Conservation (phyloP, 2,113 vertebrate genomes). For the Ranitomeya imitator region DNA sequence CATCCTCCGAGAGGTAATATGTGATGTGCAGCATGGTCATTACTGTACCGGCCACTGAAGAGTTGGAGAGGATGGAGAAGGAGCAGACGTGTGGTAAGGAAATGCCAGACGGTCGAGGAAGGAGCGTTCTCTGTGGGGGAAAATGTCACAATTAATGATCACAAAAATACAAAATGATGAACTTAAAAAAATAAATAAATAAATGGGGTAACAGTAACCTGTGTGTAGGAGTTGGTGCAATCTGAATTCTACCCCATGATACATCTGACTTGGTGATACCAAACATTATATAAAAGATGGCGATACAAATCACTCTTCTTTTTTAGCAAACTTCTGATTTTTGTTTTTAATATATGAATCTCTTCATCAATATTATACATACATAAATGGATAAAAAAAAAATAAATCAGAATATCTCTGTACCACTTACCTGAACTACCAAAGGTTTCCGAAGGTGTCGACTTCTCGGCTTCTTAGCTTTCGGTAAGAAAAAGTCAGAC, state of each 20-base stretch:
- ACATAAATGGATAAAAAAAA: no score
- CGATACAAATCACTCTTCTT: no score
- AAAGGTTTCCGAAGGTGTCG: slow-evolving; percentile 91
- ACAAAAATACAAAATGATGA: background rate
- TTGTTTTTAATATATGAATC: no score
- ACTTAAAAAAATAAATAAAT: no score
- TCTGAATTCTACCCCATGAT: no score
- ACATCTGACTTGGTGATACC: no score
- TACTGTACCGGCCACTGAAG: slow-evolving; percentile 87
- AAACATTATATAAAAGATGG: no score
- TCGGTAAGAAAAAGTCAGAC: slow-evolving; percentile 92
- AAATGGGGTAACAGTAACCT: no score
- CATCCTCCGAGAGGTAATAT: background rate
- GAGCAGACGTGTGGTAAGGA: slow-evolving; percentile 93
- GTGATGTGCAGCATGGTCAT: background rate
- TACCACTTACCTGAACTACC: slow-evolving; percentile 88
- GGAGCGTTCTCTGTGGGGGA: slow-evolving; percentile 82
- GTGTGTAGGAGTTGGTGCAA: no score
- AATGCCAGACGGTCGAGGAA: slow-evolving; percentile 90
- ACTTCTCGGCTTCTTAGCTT: slow-evolving; percentile 86
- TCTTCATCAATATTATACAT: no score
- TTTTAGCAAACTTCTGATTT: no score
- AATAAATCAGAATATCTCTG: no score
- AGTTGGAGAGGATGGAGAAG: slow-evolving; percentile 95
- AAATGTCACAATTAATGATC: slow-evolving; percentile 20